A percentile compares a stretch with the other conserved stretches of the same genome.
Conservation (phyloP, 2,113 vertebrate species). For the Erythrocercus mccallii region DNA sequence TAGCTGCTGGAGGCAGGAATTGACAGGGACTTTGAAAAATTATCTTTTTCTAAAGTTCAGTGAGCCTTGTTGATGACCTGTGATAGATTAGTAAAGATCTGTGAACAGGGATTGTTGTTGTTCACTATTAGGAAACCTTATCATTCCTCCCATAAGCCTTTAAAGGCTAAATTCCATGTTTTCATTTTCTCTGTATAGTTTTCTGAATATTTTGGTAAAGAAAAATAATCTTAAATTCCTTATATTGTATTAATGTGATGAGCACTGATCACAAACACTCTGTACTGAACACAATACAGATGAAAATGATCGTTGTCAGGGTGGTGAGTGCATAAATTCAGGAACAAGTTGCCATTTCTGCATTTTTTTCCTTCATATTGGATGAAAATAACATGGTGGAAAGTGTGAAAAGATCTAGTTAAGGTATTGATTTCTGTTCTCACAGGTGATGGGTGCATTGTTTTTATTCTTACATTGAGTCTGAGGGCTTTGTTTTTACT, state of each 20-base stretch:
- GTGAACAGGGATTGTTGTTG: background rate
- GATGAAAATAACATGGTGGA: background rate
- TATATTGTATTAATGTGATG: background rate
- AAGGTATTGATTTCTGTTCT: background rate
- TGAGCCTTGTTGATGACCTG: background rate
- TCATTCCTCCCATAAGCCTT: background rate
- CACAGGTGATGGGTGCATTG: background rate
- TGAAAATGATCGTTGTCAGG: background rate
- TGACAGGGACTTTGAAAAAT: background rate
- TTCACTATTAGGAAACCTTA: background rate
- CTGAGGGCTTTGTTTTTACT: background rate
- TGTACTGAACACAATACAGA: background rate
- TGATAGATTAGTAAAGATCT: background rate
- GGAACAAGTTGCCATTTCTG: background rate
- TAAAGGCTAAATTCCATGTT: background rate
- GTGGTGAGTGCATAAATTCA: background rate
- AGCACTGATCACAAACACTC: background rate
- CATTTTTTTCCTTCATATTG: fast-evolving
- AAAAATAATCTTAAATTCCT: background rate
- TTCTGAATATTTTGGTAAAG: background rate
- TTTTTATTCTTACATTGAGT: background rate
- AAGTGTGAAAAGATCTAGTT: background rate
- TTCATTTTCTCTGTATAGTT: background rate
- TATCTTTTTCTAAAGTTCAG: background rate
- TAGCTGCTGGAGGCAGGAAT: background rate